These are phyloP conservation scores for Leptopilina drosophilae DNA, from an alignment of 2,888 invertebrate species.

Conservation along the genomic window DNA sequence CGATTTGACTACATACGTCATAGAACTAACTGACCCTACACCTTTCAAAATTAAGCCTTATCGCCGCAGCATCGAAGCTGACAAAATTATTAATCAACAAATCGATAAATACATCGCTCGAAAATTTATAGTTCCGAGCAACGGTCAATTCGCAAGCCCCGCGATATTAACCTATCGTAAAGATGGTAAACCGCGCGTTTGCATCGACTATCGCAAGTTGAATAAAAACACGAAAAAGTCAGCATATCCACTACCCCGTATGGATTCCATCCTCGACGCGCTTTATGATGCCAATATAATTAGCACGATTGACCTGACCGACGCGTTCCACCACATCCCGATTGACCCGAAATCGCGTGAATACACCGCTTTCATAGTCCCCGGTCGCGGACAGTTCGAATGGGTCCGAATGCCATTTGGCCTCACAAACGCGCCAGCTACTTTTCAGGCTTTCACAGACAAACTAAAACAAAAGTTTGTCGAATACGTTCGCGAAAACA, in stretches of 20 bases:
- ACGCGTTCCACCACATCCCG: no score
- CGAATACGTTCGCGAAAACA: neutral
- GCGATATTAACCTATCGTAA: neutral
- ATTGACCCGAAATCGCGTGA: no score
- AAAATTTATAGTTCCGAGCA: neutral
- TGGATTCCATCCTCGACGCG: neutral
- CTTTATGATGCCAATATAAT: no score
- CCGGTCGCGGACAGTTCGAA: no score
- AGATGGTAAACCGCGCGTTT: neutral
- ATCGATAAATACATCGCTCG: neutral
- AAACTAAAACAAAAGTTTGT: neutral
- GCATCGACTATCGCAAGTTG: neutral
- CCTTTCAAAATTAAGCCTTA: neutral
- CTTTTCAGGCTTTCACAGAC: neutral
- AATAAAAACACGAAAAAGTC: constrained; percentile 1
- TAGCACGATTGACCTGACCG: no score
- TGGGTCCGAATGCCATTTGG: no score
- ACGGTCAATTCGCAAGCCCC: neutral
- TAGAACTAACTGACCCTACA: neutral
- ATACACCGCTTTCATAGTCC: no score
- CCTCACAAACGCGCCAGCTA: no score
- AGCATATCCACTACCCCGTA: neutral
- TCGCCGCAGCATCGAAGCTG: neutral
- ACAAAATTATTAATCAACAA: neutral
- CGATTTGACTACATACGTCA: neutral